Conservation (phyloP, 2,113 vertebrate genomes). For the Saguinus imperator region DNA sequence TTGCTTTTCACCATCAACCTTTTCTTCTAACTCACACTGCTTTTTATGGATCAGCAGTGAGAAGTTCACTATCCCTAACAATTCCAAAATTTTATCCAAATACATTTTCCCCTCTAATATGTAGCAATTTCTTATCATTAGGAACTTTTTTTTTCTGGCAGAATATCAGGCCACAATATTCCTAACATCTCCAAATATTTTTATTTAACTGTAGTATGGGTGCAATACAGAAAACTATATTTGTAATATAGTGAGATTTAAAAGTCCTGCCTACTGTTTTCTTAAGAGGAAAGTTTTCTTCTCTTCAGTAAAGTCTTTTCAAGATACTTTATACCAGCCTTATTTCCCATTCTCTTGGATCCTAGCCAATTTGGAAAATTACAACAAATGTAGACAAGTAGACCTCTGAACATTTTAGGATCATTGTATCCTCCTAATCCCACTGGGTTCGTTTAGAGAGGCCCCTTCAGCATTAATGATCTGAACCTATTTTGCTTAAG, state of each 20-base stretch:
- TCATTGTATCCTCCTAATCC: background rate
- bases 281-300: background rate
- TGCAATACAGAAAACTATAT: background rate
- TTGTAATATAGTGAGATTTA: background rate
- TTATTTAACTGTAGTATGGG: background rate
- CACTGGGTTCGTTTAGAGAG: background rate
- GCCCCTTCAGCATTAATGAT: background rate
- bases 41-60: background rate
- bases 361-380: background rate
- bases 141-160: background rate
- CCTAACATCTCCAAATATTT: slow-evolving; percentile 7
- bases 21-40: background rate
- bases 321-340: background rate
- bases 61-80: background rate
- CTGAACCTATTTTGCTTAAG: background rate
- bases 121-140: slow-evolving; percentile 5
- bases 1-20: background rate
- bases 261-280: background rate
- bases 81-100: slow-evolving; percentile 8
- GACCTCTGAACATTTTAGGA: background rate
- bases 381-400: background rate
- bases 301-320: background rate
- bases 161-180: background rate
- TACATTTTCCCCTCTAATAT: background rate
- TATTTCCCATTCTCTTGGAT: background rate